A percentile compares a stretch with the other conserved stretches of the same genome.
These are phyloP conservation scores for Phalera bucephala DNA, from an alignment of 2,888 invertebrate genomes.

Conservation along the genomic window DNA sequence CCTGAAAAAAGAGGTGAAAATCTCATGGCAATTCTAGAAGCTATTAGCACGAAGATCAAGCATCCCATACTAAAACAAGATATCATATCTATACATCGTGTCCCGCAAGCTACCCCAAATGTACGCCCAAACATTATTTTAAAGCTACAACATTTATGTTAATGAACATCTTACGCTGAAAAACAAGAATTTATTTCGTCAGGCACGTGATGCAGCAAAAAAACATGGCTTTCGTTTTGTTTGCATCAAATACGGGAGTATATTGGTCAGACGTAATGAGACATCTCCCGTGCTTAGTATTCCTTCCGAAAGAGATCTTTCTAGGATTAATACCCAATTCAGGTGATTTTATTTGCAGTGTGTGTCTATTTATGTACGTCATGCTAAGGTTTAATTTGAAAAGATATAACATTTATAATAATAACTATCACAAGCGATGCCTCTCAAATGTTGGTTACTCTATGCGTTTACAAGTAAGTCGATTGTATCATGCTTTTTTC, in stretches of 20 bases:
- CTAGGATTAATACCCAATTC: too few species aligned
- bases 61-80: background rate
- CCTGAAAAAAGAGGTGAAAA: slow-evolving; percentile 5
- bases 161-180: slow-evolving; percentile 3
- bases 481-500: background rate
- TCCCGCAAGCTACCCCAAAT: background rate
- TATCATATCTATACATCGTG: slow-evolving; percentile 2
- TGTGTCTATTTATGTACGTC: too few species aligned
- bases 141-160: slow-evolving; percentile 4
- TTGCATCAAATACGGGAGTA: background rate
- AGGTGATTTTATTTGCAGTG: background rate
- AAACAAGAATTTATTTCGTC: slow-evolving; percentile 3
- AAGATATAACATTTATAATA: too few species aligned
- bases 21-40: background rate
- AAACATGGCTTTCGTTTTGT: background rate
- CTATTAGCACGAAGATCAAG: background rate
- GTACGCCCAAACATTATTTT: background rate
- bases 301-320: background rate
- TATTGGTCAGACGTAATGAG: background rate
- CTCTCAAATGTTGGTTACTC: too few species aligned
- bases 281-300: background rate
- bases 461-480: too few species aligned
- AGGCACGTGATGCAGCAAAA: background rate
- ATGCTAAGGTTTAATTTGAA: too few species aligned
- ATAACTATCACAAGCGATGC: too few species aligned